Evolutionary conservation across 1,140 invertebrate genomes (phyloP).

Genomic region (Globodera ellingtonae): DNA sequence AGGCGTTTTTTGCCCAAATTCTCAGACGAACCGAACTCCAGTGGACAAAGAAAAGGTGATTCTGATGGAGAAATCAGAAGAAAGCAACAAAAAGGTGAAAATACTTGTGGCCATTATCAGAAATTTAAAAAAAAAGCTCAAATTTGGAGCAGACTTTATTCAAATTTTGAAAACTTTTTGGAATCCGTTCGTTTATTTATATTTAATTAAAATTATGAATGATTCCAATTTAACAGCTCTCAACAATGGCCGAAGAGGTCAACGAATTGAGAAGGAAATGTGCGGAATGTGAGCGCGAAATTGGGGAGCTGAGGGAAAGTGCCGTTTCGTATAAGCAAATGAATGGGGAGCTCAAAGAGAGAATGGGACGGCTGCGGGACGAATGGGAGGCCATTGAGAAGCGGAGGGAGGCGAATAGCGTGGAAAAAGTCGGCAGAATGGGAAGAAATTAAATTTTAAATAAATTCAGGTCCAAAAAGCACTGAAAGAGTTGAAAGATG

Average conservation of each 20-base stretch:
- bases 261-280: slow-evolving; percentile 3
- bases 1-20: too few species aligned
- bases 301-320: slow-evolving; percentile 58
- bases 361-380: slow-evolving; percentile 63
- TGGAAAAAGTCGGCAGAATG: slow-evolving; percentile 41
- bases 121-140: too few species aligned
- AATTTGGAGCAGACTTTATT: too few species aligned
- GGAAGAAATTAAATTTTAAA: background rate
- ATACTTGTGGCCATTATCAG: background rate
- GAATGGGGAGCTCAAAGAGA: slow-evolving; percentile 63
- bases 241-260: slow-evolving; percentile 1
- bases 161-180: too few species aligned
- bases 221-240: background rate
- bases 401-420: slow-evolving; percentile 47
- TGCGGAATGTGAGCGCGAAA: slow-evolving; percentile 5
- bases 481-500: background rate
- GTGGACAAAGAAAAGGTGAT: background rate
- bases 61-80: background rate
- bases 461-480: background rate
- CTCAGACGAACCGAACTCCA: background rate
- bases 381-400: slow-evolving; percentile 64
- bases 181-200: too few species aligned
- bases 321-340: slow-evolving; percentile 65
- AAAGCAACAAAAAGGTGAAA: background rate
- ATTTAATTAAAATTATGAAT: too few species aligned